These are phyloP conservation scores for Bryconaethiops microstoma DNA, from an alignment of 2,797 vertebrate species.

Conservation along the genomic window DNA sequence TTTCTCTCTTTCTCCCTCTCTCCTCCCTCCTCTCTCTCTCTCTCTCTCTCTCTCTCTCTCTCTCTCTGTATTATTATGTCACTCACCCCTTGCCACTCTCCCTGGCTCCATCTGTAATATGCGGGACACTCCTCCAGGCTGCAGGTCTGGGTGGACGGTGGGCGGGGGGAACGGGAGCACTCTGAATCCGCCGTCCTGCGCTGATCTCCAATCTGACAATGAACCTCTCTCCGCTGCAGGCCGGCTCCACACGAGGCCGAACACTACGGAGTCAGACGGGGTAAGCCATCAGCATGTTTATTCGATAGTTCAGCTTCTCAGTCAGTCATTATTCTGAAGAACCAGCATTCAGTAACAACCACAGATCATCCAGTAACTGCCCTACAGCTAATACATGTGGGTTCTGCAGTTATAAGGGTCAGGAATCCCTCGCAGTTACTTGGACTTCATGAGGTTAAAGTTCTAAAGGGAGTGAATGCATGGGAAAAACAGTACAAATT, in stretches of 20 bases:
- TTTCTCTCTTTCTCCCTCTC: background rate
- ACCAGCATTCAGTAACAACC: no score
- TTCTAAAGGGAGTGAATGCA: no score
- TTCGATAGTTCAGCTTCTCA: no score
- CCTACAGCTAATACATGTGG: no score
- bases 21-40: slow-evolving; percentile 32
- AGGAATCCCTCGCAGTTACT: no score
- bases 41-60: background rate
- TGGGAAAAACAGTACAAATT: no score
- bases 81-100: slow-evolving; percentile 88
- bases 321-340: no score
- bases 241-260: slow-evolving; percentile 88
- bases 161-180: slow-evolving; percentile 76
- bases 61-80: background rate
- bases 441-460: no score
- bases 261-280: slow-evolving; percentile 76
- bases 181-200: slow-evolving; percentile 71
- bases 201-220: slow-evolving; percentile 76
- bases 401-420: no score
- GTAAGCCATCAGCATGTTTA: slow-evolving; percentile 63
- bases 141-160: slow-evolving; percentile 80
- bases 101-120: slow-evolving; percentile 83
- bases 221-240: slow-evolving; percentile 79
- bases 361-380: no score
- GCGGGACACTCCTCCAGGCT: slow-evolving; percentile 75